Evolutionary conservation across 2,797 vertebrate genomes (phyloP), one percentile per base, ranked within the genome.

Genomic region (Pipistrellus nathusii): DNA sequence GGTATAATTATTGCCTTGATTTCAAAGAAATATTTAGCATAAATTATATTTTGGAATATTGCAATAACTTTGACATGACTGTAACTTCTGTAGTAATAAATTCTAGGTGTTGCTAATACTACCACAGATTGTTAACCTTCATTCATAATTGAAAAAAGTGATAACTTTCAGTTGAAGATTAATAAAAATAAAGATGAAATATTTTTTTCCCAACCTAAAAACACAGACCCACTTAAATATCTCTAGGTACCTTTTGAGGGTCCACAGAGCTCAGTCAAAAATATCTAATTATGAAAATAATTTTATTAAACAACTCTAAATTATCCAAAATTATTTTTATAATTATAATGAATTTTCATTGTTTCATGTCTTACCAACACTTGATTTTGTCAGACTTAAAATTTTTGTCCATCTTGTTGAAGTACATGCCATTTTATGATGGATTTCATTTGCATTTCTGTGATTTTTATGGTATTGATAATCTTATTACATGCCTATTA

Each of bases 271-370:
- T 57, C 46, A 80, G 72, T 84, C 25, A 32, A 51, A 66, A 68
- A n/a, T 4, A 5, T 23, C 20, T 66, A 48, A 32, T 20, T 27
- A 35, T 25, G n/a, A 73, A 88, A 85, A 88, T 4, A 59, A 68
- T 57, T 92, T 84, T 66, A 68, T 13, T 69, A 80, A 92, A 73
- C 84, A 2, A 59, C 32, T 80, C 12, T 59, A 14, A 93, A 75
- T 87, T 51, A 66, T 66, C 44, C 13, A 87, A 87, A 86, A 53
- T 71, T 85, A 69, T 81, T 80, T 85, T 87, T 35, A 57, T 38
- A 90, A 66, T 30, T 32, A 20, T 21, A 12, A 77, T 69, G 17
- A 78, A 0, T 85, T 90, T 85, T 89, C 75, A 59, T 27, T 92
- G 8, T 68, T 84, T 88, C 46, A 32, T 25, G 30, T 73, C 13